Percentiles rank a stretch among this genome's conserved stretches.
Evolutionary conservation across 2,888 invertebrate genomes (phyloP).

Genomic region (Plemyria rubiginata): DNA sequence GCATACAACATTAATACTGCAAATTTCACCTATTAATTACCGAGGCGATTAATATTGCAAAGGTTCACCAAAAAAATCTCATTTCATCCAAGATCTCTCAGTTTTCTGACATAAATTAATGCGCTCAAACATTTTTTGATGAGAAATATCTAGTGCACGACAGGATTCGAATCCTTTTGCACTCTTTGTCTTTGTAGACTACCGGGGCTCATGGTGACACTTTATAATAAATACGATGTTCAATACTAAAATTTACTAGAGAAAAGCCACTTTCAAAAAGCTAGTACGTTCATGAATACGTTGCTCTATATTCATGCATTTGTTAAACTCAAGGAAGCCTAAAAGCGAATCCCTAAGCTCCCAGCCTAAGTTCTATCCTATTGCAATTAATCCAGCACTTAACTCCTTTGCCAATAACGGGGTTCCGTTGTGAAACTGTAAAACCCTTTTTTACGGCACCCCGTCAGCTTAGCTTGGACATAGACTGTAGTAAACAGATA

Average conservation of each 20-base stretch:
- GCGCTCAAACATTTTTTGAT: too few relatives aligned
- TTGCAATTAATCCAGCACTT: slow-evolving; percentile 61
- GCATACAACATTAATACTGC: too few relatives aligned
- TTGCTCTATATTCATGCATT: slow-evolving; percentile 1
- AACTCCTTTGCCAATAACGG: slow-evolving; percentile 66
- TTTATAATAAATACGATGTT: too few relatives aligned
- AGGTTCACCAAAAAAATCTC: too few relatives aligned
- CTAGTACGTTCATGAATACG: neutral
- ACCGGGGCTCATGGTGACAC: too few relatives aligned
- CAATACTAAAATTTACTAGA: neutral
- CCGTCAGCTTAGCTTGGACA: slow-evolving; percentile 42
- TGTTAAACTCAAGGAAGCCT: slow-evolving; percentile 21
- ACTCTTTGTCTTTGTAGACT: too few relatives aligned
- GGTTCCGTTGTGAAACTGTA: slow-evolving; percentile 53
- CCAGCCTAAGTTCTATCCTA: slow-evolving; percentile 43
- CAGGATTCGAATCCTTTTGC: too few relatives aligned
- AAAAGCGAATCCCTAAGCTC: slow-evolving; percentile 28
- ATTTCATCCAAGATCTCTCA: too few relatives aligned
- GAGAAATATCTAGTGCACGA: too few relatives aligned
- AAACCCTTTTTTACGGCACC: slow-evolving; percentile 56
- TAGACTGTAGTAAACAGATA: slow-evolving; percentile 2
- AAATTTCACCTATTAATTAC: too few relatives aligned
- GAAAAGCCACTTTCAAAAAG: neutral
- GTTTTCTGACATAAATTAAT: too few relatives aligned
- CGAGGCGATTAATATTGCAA: too few relatives aligned